A percentile compares a stretch with the other conserved stretches of the same genome.
Conservation (phyloP, 2,113 vertebrate genomes). For the Alligator sinensis region DNA sequence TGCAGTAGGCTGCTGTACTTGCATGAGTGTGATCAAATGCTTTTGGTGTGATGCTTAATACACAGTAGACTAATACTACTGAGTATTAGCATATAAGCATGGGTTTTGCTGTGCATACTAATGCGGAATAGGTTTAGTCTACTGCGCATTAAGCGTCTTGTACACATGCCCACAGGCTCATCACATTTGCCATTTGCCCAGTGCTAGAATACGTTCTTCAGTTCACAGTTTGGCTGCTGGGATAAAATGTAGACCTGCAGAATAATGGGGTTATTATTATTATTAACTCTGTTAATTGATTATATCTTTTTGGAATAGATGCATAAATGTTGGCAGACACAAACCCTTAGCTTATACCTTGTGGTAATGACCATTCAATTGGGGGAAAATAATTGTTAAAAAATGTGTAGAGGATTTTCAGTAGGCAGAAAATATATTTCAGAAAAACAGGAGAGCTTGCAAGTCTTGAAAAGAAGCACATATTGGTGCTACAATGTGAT, state of each 20-base stretch:
- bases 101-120: no score
- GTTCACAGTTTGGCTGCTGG: neutral
- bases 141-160: no score
- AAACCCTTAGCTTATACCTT: neutral
- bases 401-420: neutral
- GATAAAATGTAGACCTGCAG: neutral
- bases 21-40: no score
- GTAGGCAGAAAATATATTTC: neutral
- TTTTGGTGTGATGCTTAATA: no score
- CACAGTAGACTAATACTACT: no score
- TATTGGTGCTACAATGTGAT: neutral
- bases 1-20: no score
- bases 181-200: neutral
- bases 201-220: neutral
- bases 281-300: neutral
- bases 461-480: neutral
- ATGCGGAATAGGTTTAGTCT: no score
- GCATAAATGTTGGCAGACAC: accelerated
- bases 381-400: neutral
- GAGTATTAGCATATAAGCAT: no score
- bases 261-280: neutral
- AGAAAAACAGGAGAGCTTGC: neutral
- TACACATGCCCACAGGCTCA: neutral
- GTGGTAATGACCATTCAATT: neutral
- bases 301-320: neutral